Conservation (phyloP, 2,797 vertebrate genomes). For the Mallotus villosus region DNA sequence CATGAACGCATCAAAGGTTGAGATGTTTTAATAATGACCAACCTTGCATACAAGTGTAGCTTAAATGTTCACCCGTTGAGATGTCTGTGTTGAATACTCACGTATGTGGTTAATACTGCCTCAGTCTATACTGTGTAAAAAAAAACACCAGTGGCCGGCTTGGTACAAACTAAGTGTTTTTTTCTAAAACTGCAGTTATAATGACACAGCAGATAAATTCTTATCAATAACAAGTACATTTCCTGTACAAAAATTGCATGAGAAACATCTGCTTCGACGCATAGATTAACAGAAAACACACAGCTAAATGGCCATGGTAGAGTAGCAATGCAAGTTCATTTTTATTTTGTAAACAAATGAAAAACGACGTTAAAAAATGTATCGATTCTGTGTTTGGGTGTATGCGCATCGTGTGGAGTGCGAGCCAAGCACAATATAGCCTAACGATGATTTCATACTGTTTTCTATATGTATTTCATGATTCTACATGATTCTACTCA, state of each 20-base stretch:
- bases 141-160: background rate
- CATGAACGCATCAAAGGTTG: no score
- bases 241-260: background rate
- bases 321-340: background rate
- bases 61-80: background rate
- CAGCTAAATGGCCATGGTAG: background rate
- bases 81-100: background rate
- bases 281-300: background rate
- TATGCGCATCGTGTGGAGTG: no score
- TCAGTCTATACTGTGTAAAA: background rate
- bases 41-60: background rate
- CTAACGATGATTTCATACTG: no score
- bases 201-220: background rate
- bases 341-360: slow-evolving; percentile 5
- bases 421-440: no score
- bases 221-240: background rate
- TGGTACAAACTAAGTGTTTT: background rate
- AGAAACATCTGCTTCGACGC: background rate
- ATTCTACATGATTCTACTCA: no score
- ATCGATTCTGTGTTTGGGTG: no score
- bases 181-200: background rate
- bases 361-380: background rate
- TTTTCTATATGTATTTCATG: no score
- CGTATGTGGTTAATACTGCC: background rate
- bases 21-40: no score